Evolutionary conservation across 2,797 vertebrate genomes (phyloP).

Genomic region (Chromobotia macracanthus): DNA sequence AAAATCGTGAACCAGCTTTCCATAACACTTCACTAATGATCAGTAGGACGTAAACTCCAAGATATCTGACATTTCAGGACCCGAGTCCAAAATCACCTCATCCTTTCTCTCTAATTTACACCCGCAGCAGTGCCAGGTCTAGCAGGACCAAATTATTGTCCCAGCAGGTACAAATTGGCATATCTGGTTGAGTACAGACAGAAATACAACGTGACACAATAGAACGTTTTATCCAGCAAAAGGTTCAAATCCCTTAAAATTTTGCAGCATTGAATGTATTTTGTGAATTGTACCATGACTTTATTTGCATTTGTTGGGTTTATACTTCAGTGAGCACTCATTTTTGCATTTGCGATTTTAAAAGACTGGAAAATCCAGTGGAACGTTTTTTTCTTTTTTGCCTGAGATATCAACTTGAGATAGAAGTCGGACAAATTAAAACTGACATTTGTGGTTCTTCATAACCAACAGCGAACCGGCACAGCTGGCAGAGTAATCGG

Average conservation of each 20-base stretch:
- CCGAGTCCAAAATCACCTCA: slow-evolving; percentile 14
- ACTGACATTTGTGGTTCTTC: background rate
- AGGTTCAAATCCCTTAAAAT: background rate
- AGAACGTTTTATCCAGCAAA: background rate
- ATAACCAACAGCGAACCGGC: background rate
- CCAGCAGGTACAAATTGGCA: slow-evolving; percentile 28
- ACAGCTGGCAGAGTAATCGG: background rate
- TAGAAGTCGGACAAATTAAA: slow-evolving; percentile 4
- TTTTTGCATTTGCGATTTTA: slow-evolving; percentile 15
- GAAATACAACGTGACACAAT: slow-evolving; percentile 21
- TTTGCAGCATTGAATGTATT: slow-evolving; percentile 11
- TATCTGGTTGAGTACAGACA: slow-evolving; percentile 9
- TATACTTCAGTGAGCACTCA: slow-evolving; percentile 7
- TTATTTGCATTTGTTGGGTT: slow-evolving; percentile 4
- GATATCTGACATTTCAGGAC: slow-evolving; percentile 32
- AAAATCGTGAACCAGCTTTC: slow-evolving; percentile 12
- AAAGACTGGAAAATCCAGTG: background rate
- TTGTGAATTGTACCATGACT: slow-evolving; percentile 15
- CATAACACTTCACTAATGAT: slow-evolving; percentile 31
- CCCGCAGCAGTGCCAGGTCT: slow-evolving; percentile 41
- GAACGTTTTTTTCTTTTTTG: background rate
- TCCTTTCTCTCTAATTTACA: slow-evolving; percentile 27
- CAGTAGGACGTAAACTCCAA: slow-evolving; percentile 27
- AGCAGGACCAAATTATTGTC: slow-evolving; percentile 14
- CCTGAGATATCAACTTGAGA: slow-evolving; percentile 3